These are phyloP conservation scores for Florisuga fusca DNA, from an alignment of 2,797 vertebrate species.

Conservation along the genomic window DNA sequence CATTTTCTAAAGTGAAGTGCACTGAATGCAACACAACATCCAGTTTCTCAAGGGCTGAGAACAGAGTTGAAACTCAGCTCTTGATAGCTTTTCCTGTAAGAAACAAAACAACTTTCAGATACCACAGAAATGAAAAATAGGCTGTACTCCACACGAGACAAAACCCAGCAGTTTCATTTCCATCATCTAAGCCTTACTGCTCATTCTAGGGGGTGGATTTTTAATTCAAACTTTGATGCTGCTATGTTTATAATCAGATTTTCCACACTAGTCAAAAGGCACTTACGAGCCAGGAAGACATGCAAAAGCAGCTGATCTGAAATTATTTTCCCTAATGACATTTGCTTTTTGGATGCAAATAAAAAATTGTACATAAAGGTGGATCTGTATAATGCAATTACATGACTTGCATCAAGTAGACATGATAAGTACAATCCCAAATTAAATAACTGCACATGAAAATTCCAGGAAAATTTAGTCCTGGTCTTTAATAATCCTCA, in stretches of 20 bases:
- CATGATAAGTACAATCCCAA: neutral
- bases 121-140: neutral
- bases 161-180: neutral
- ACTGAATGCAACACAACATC: neutral
- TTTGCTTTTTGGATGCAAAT: conserved; percentile 45
- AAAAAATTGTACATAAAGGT: neutral
- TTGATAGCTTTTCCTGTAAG: neutral
- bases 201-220: neutral
- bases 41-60: neutral
- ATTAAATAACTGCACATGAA: neutral
- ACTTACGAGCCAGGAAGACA: neutral
- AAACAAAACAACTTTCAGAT: neutral
- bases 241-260: neutral
- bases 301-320: neutral
- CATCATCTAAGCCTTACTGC: neutral
- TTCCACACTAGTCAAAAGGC: conserved; percentile 6
- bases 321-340: conserved; percentile 5
- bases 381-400: neutral
- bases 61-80: neutral
- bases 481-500: neutral
- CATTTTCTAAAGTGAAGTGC: neutral
- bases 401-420: neutral
- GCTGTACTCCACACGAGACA: neutral
- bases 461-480: neutral
- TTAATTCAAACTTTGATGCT: neutral